Evolutionary conservation across 2,113 vertebrate species (phyloP).

Genomic region (Rhea americana): DNA sequence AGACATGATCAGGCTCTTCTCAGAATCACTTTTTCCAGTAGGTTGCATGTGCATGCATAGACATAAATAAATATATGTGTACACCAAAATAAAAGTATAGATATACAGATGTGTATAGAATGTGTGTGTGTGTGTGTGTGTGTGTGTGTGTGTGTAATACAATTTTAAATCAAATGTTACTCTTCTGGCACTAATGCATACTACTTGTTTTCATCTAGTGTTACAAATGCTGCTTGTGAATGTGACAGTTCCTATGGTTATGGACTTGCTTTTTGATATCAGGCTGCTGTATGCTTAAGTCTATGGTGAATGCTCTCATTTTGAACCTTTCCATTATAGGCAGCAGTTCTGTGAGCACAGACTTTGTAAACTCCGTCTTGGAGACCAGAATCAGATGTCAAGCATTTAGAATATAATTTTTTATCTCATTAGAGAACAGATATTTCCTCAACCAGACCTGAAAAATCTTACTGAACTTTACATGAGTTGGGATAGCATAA

Average conservation of each 20-base stretch:
- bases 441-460: neutral
- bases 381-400: neutral
- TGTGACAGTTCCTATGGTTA: neutral
- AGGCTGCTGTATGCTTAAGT: neutral
- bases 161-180: neutral
- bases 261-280: neutral
- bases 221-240: neutral
- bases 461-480: neutral
- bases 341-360: neutral
- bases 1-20: neutral
- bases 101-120: rapidly evolving
- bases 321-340: neutral
- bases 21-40: neutral
- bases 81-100: neutral
- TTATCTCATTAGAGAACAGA: neutral
- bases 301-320: neutral
- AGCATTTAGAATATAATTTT: neutral
- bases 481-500: neutral
- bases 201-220: neutral
- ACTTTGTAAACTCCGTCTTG: neutral
- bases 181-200: neutral
- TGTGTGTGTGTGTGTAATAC: neutral
- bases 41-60: neutral
- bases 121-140: neutral
- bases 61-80: neutral